Base-by-base conservation (phyloP, 2,797 vertebrate species). In the Chaetodon trifasciatus region DNA sequence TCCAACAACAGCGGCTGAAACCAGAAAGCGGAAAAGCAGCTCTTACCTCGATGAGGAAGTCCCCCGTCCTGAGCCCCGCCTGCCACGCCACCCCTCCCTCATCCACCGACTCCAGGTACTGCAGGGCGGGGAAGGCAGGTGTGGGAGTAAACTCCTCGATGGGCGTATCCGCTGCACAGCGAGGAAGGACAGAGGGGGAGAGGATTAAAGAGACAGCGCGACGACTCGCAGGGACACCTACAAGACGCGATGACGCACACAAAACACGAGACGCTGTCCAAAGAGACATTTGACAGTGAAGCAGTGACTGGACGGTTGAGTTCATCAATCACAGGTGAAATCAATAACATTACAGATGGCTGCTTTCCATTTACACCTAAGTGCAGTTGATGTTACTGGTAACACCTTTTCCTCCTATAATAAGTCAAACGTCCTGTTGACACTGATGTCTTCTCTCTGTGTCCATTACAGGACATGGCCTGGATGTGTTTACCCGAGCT, bases 61-160 rank as follows among this genome's bases (percentile, higher is more conserved):
- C 98, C 68, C 98, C 98, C 2, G 97, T 98, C 93, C 98, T 92
- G 80, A 99, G 96, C 76, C 98, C 98, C 66, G 97, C 97, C 94
- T 97, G 97, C 98, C 98, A 99, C 3, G 98, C 98, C 90, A 98
- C 98, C 35, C 98, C 98, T 2, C 97, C 98, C 93, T 99, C 98
- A 37, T 99, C 98, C 95, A 99, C 98, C 1, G 98, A 99, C 95
- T 99, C 98, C 95, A 99, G 95, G 94, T 99, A 99, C 95, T 99
- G 98, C 91, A 99, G 95, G 49, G 98, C 98, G 0, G 98, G 98
- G 92, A 99, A 99, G 50, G 97, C 97, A 0, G 98, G 97, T 17
- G 97, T 99, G 75, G 98, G 98, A 5, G 97, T 98, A 83, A 99
- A 99, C 93, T 99, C 98, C 94, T 99, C 98, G 69, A 99, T 99